Evolutionary conservation across 2,888 invertebrate genomes (phyloP), one percentile per base, ranked within the genome.

Genomic region (Venusia cambrica): DNA sequence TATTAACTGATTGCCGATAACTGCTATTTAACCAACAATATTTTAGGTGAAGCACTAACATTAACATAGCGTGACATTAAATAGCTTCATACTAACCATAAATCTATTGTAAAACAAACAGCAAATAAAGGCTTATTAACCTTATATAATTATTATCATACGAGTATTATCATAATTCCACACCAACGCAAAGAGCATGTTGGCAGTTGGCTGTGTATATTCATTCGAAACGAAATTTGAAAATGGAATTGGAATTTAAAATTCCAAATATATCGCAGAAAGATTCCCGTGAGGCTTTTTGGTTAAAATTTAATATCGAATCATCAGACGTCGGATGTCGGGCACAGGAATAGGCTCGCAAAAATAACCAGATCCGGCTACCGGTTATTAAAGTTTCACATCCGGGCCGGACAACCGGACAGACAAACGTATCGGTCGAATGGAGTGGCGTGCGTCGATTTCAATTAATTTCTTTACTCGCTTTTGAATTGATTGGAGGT

Each of bases 301-400:
- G 4, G 29, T 22, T 32, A 25, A 22, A 33, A 35, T 30, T 31
- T 18, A 13, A 29, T 27, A 39, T 45, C 9, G 38, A 26, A 38
- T 1, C 29, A 40, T 28, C 30, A 31, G 29, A 30, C 21, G 51
- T 43, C 18, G 29, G 33, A 28, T 40, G 40, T 35, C 40, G 18
- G 5, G 24, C 9, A 9, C 40, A 40, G 35, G 26, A 35, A 40
- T 40, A 35, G 35, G 38, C 30, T 33, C 22, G 31, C 41, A 36
- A 41, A 44, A 44, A 44, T 46, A 49, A 27, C 42, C 43, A 39
- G 41, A 43, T 38, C 28, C 39, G 46, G 33, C 38, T 26, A 29
- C 45, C 51, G 43, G 49, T 54, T 64, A 74, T 71, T 70, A 74
- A 70, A 63, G 56, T 64, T 73, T 55, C 71, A 67, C 45, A 46